Evolutionary conservation across 2,797 vertebrate species (phyloP).

Genomic region (Cyclura pinguis): DNA sequence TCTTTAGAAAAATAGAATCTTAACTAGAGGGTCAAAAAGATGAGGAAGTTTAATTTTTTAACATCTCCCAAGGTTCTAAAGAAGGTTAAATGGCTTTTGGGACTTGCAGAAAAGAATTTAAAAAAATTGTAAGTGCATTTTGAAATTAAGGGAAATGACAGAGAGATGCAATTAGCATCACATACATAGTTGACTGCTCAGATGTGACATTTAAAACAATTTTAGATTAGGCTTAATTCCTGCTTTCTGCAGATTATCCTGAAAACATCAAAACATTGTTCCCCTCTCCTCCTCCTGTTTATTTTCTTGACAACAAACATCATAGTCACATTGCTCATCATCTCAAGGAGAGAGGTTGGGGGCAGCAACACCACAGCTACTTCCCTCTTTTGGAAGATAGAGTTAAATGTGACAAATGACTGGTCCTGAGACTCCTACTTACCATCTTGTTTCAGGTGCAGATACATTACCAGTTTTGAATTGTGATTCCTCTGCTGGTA

Average conservation of each 20-base stretch:
- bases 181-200: neutral
- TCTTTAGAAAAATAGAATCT: neutral
- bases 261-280: neutral
- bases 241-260: neutral
- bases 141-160: neutral
- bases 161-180: slow-evolving; percentile 8
- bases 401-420: too few species aligned
- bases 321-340: too few species aligned
- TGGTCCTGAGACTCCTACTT: too few species aligned
- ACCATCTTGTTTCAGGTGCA: too few species aligned
- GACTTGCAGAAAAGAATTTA: neutral
- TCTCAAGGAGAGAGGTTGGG: too few species aligned
- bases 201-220: neutral
- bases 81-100: neutral
- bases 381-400: too few species aligned
- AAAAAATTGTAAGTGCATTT: neutral
- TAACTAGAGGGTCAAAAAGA: neutral
- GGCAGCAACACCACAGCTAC: too few species aligned
- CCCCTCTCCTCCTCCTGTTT: too few species aligned
- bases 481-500: too few species aligned
- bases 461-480: too few species aligned
- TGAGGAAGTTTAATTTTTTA: neutral
- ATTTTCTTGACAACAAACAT: too few species aligned
- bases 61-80: neutral
- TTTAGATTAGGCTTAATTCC: neutral